These are phyloP conservation scores for Perizoma affinitatum DNA, from an alignment of 2,888 invertebrate species.

Conservation along the genomic window DNA sequence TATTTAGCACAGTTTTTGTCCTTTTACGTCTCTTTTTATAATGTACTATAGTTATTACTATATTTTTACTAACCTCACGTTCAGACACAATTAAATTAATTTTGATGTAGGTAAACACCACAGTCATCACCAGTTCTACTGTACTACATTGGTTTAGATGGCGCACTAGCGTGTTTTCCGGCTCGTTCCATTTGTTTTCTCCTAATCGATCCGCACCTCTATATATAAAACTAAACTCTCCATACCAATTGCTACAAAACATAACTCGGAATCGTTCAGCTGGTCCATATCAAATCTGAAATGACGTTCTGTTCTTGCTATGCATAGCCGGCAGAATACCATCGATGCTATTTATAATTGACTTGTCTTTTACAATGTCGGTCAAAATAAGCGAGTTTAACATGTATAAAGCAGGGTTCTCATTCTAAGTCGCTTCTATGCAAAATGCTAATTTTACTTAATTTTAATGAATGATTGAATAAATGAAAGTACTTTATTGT, in stretches of 20 bases:
- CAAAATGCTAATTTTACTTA: too few species aligned
- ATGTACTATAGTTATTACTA: too few species aligned
- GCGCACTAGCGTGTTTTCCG: too few species aligned
- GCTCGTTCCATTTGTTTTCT: neutral
- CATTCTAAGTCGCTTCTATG: too few species aligned
- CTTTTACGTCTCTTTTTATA: too few species aligned
- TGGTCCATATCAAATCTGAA: conserved; percentile 26
- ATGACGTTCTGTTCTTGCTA: conserved; percentile 22
- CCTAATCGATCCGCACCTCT: neutral
- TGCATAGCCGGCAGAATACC: conserved; percentile 26
- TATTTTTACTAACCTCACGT: too few species aligned
- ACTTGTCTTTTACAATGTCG: conserved; percentile 33
- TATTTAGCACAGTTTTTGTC: neutral
- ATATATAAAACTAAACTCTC: neutral
- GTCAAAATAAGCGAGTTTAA: too few species aligned
- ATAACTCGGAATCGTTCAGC: conserved; percentile 7
- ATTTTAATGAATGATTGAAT: too few species aligned
- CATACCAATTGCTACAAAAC: conserved; percentile 15
- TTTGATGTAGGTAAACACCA: neutral
- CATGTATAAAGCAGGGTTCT: too few species aligned
- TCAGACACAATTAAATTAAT: neutral
- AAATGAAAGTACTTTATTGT: too few species aligned
- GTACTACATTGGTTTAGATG: too few species aligned
- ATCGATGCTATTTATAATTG: conserved; percentile 18
- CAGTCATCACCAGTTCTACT: too few species aligned